Base-by-base conservation (phyloP, 2,113 vertebrate genomes). In the Ochotona curzoniae region DNA sequence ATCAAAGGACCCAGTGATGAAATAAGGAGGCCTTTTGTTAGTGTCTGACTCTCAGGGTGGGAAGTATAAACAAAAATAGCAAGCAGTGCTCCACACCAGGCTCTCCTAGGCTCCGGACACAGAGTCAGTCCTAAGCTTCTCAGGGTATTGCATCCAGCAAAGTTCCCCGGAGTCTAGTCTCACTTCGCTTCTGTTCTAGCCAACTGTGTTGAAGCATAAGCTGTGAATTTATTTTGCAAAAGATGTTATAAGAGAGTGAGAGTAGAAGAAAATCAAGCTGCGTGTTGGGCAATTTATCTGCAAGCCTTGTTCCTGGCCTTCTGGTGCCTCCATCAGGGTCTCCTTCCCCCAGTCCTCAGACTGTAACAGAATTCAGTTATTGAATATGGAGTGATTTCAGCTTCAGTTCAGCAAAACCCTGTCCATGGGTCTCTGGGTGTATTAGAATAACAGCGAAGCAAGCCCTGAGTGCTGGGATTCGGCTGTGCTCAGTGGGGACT, bases 1-100 rank as follows among this genome's bases (percentile, higher is more conserved):
- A 93, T 96, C 94, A 96, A 94, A 96, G 84, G 78, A 91, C 54
- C 54, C 11, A 30, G 47, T 1, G 54, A 73, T 60, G n/a, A 67
- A 28, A 73, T 47, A 49, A 93, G 91, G 35, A n/a, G 74, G 57
- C 67, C 66, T 67, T 87, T 76, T 80, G 79, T 92, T 49, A n/a
- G 38, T 17, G 47, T 80, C 66, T 57, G 81, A 23, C 90, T 93
- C 91, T 83, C 80, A 44, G 32, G 67, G 71, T 21, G 67, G 71
- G 3, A 28, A 81, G 32, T 35, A 61, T 94, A 81, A 95, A 96
- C 89, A 93, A 30, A 89, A 49, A 63, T 20, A 12, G n/a, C 0
- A 18, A 73, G 81, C 75, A 21, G 47, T 6, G 49, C 71, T 96
- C 11, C 93, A 67, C 23, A 12, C 15, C 11, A 38, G 90, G 70